phyloP scores from a whole-genome alignment of 1,140 invertebrate genomes.

The Helicoverpa armigera region DNA sequence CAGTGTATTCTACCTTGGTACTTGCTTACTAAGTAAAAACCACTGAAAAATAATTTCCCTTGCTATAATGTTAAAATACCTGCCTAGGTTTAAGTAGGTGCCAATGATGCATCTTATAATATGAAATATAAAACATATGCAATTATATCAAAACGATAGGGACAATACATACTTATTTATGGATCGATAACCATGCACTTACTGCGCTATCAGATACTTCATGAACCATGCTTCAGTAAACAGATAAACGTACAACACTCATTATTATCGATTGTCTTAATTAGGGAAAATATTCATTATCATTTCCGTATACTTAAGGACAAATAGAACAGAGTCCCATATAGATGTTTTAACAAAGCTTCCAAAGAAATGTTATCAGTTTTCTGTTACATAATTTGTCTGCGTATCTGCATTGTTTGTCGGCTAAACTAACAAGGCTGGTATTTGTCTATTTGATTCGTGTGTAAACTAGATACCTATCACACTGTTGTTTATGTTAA shows the following conservation, averaged over 20 bases:
- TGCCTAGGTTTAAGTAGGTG: no score
- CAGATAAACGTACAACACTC: conserved; percentile 19
- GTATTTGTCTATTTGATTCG: not conserved
- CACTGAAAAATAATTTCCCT: no score
- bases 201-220: conserved; percentile 14
- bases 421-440: conserved; percentile 2
- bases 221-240: no score
- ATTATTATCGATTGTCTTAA: conserved; percentile 11
- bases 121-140: no score
- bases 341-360: not conserved
- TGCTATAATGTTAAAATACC: no score
- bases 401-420: conserved; percentile 11
- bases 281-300: not conserved
- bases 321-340: not conserved
- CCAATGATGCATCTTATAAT: no score
- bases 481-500: not conserved
- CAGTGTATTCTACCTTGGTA: no score
- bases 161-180: not conserved
- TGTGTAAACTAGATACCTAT: not conserved
- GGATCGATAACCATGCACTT: conserved; percentile 1
- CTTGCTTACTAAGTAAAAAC: no score
- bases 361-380: not conserved
- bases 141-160: not conserved
- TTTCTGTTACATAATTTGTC: not conserved
- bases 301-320: not conserved